Conservation (phyloP, 2,797 vertebrate genomes). For the Prunella strophiata region DNA sequence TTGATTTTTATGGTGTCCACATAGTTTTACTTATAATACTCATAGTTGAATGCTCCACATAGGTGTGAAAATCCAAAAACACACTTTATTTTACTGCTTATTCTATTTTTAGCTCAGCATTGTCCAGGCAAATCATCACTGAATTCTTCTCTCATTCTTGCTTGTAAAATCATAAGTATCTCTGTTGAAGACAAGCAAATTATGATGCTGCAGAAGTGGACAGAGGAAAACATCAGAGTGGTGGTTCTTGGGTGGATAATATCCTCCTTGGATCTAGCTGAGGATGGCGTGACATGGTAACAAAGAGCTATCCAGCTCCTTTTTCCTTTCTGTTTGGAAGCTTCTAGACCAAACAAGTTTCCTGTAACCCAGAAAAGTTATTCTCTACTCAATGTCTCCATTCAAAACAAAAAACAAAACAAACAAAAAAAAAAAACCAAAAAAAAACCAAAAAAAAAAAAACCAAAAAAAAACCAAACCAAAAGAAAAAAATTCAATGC, state of each 20-base stretch:
- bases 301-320: background rate
- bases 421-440: too few relatives aligned
- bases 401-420: background rate
- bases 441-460: too few relatives aligned
- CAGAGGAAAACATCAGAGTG: background rate
- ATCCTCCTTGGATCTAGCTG: background rate
- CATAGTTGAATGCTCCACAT: background rate
- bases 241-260: background rate
- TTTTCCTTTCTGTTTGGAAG: background rate
- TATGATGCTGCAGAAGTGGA: background rate
- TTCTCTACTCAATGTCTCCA: background rate
- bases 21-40: background rate
- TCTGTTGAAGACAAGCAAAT: background rate
- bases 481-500: background rate
- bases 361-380: background rate
- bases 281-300: background rate
- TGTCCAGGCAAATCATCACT: background rate
- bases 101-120: background rate
- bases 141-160: background rate
- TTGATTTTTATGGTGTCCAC: background rate
- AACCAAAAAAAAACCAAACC: background rate
- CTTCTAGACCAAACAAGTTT: background rate
- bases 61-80: background rate
- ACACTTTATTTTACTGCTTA: background rate
- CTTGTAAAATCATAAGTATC: background rate